Conservation (phyloP, 1,140 invertebrate species). For the Spodoptera frugiperda region DNA sequence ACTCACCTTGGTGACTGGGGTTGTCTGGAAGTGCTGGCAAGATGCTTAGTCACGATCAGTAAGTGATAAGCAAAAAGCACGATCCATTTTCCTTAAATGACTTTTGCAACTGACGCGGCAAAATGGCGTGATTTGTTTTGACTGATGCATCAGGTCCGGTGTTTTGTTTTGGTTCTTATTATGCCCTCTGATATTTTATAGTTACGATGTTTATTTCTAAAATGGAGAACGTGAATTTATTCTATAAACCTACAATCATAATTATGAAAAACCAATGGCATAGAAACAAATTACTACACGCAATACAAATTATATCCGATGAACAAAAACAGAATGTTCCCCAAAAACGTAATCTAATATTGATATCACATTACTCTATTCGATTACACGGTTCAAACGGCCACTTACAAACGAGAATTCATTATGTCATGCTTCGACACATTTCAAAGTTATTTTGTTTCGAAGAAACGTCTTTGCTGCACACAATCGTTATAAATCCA, state of each 20-base stretch:
- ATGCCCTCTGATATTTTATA: too few species aligned
- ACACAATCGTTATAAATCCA: constrained; percentile 68
- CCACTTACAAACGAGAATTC: constrained; percentile 45
- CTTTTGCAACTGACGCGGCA: constrained; percentile 3
- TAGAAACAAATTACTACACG: neutral
- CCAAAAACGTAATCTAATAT: constrained; percentile 34
- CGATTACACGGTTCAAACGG: constrained; percentile 34
- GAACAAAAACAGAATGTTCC: constrained; percentile 14
- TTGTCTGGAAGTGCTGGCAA: constrained; percentile 12
- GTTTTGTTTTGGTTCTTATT: too few species aligned
- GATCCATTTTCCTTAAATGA: constrained; percentile 30
- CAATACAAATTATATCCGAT: constrained; percentile 17
- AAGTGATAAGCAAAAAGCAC: constrained; percentile 25
- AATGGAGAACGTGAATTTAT: too few species aligned
- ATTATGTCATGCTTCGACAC: constrained; percentile 55
- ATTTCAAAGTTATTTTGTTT: constrained; percentile 69
- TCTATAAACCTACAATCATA: too few species aligned
- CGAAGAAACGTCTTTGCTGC: constrained; percentile 61
- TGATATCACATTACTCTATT: constrained; percentile 43
- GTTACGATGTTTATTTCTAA: too few species aligned
- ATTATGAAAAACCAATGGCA: too few species aligned
- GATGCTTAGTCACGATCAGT: constrained; percentile 10
- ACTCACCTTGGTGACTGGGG: too few species aligned
- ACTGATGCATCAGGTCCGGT: neutral
- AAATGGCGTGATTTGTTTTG: neutral